Conservation (phyloP, 1,140 invertebrate species). For the Ceratina australensis region DNA sequence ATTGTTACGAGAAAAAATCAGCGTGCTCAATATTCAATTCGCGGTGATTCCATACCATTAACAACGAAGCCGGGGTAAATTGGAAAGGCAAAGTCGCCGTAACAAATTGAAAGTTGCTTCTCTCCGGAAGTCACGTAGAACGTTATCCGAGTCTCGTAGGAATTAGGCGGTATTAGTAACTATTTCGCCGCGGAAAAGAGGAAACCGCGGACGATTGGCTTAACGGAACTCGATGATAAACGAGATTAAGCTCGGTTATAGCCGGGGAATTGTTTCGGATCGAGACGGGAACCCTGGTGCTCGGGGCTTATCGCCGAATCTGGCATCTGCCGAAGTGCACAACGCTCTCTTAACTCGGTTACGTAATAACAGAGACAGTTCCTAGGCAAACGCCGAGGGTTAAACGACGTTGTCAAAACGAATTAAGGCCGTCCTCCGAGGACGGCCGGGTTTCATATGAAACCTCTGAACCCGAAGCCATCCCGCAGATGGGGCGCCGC, state of each 20-base stretch:
- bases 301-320: constrained; percentile 63
- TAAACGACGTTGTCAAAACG: constrained; percentile 66
- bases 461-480: background rate
- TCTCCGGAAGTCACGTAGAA: background rate
- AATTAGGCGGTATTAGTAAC: background rate
- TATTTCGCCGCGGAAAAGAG: no score
- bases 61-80: background rate
- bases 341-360: constrained; percentile 47
- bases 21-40: background rate
- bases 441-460: constrained; percentile 46
- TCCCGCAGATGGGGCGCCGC: constrained; percentile 17
- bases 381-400: constrained; percentile 44
- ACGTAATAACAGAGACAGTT: constrained; percentile 53
- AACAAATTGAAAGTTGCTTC: constrained; percentile 16
- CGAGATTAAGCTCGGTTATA: constrained; percentile 8
- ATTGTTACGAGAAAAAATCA: no score
- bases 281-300: no score
- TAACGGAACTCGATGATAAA: background rate
- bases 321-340: constrained; percentile 66
- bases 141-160: background rate
- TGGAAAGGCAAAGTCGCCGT: background rate
- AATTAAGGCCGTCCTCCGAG: constrained; percentile 61
- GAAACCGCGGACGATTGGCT: background rate
- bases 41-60: background rate
- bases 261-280: background rate